A percentile compares a stretch with the other conserved stretches of the same genome.
phyloP scores from a whole-genome alignment of 2,888 invertebrate genomes.

The Apodemia zela region DNA sequence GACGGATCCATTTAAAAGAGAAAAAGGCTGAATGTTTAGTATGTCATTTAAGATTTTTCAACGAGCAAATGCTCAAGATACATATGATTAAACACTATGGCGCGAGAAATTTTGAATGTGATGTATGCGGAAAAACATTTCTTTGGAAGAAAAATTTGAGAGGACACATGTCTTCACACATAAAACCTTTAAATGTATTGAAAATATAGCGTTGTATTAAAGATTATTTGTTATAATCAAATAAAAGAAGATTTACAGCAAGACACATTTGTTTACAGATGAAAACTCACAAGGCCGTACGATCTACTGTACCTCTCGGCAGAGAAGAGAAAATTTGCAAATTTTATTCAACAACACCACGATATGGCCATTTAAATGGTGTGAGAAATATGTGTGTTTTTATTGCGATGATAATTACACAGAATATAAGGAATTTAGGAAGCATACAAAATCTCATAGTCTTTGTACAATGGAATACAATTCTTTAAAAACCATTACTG shows the following conservation, averaged over 20 bases:
- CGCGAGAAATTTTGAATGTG: constrained; percentile 75
- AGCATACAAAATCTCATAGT: constrained; percentile 59
- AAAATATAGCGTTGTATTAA: constrained; percentile 16
- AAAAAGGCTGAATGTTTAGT: constrained; percentile 57
- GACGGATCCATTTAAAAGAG: constrained; percentile 58
- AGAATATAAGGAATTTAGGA: constrained; percentile 54
- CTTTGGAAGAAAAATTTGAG: constrained; percentile 79
- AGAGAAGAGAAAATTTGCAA: constrained; percentile 62
- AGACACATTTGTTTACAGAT: constrained; percentile 69
- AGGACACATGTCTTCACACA: constrained; percentile 68
- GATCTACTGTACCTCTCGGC: constrained; percentile 52
- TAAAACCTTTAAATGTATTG: constrained; percentile 30
- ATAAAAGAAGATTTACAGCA: constrained; percentile 45
- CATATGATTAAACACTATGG: constrained; percentile 75
- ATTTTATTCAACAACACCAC: constrained; percentile 65
- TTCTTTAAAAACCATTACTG: constrained; percentile 51
- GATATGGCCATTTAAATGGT: constrained; percentile 68
- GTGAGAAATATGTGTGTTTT: constrained; percentile 60
- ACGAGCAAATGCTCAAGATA: constrained; percentile 49
- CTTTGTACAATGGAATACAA: constrained; percentile 50
- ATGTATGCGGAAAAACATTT: constrained; percentile 78
- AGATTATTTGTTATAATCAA: constrained; percentile 3
- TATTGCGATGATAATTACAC: constrained; percentile 55
- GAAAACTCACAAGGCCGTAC: constrained; percentile 45
- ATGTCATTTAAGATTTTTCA: constrained; percentile 56